A percentile compares a stretch with the other conserved stretches of the same genome.
Conservation (phyloP, 2,797 vertebrate species). For the Champsocephalus esox region DNA sequence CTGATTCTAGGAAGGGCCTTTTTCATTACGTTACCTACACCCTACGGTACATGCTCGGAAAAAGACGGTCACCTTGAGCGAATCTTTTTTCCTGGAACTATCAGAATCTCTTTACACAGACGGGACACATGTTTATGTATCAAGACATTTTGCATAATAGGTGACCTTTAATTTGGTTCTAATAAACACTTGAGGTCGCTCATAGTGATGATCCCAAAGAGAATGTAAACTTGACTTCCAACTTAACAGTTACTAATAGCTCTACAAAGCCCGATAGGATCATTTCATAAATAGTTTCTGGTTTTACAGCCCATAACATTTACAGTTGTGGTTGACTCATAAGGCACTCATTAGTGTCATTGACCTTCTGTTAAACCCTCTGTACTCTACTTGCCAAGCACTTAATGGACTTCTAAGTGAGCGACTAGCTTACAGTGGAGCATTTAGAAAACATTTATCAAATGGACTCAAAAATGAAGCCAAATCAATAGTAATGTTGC, state of each 20-base stretch:
- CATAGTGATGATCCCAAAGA: neutral
- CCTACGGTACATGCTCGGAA: no score
- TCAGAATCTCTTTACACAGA: no score
- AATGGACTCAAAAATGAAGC: neutral
- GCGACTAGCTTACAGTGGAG: neutral
- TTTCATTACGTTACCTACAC: no score
- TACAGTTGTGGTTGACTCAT: neutral
- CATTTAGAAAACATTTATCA: conserved; percentile 6
- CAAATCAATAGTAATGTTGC: neutral
- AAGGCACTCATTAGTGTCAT: neutral
- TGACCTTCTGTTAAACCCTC: neutral
- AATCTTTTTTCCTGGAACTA: no score
- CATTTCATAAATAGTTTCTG: neutral
- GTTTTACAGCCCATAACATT: neutral
- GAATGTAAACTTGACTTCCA: no score
- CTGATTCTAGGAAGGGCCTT: no score
- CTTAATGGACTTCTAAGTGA: neutral
- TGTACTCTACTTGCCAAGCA: neutral
- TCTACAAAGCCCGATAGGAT: no score
- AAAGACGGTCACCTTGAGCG: no score
- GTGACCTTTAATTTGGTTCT: no score
- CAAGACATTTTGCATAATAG: no score
- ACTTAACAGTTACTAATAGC: neutral
- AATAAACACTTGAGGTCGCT: no score
- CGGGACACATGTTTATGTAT: no score